Evolutionary conservation across 2,888 invertebrate genomes (phyloP), one percentile per base, ranked within the genome.

Genomic region (Leptinotarsa rubiginosa): DNA sequence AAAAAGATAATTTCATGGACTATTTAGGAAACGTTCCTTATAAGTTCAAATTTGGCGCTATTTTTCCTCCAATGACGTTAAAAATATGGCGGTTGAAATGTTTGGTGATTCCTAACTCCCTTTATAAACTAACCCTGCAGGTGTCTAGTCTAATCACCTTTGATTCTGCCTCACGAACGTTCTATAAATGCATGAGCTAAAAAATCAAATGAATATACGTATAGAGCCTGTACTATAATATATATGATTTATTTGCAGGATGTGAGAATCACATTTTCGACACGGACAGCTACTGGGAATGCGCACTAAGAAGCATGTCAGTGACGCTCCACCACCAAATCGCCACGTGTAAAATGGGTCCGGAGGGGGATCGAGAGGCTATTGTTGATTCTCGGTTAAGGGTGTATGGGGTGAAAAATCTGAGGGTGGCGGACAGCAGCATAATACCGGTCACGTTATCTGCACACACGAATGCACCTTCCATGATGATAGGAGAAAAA

Each of bases 401-500:
- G 73, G 89, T 90, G 7, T 88, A 91, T 73, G 93, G 93, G 0
- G 86, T 93, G 1, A 84, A 86, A 41, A 90, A 90, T 72, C 85
- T 94, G 31, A 87, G 94, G 77, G 92, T 94, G 0, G 91, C 90
- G 4, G 94, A 94, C 81, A 92, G 92, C 47, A 92, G 93, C 77
- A 88, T 94, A 41, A 92, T 94, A 85, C 93, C 93, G 0, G 87
- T 89, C 66, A 90, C 93, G 15, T 89, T 92, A 64, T 91, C 91
- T 7, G 91, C 92, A 0, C 93, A 93, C 84, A 93, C 93, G 0
- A 91, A 91, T 72, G 93, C 92, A 0, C 91, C 92, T 2, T 91
- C 92, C 0, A 91, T 93, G 49, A 93, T 93, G 93, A 90, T 93
- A 47, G 94, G 92, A 0, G 94, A 94, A 87, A 93, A 92, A 65